These are phyloP conservation scores for Anguilla megastoma DNA, from an alignment of 2,797 vertebrate genomes.

Conservation along the genomic window DNA sequence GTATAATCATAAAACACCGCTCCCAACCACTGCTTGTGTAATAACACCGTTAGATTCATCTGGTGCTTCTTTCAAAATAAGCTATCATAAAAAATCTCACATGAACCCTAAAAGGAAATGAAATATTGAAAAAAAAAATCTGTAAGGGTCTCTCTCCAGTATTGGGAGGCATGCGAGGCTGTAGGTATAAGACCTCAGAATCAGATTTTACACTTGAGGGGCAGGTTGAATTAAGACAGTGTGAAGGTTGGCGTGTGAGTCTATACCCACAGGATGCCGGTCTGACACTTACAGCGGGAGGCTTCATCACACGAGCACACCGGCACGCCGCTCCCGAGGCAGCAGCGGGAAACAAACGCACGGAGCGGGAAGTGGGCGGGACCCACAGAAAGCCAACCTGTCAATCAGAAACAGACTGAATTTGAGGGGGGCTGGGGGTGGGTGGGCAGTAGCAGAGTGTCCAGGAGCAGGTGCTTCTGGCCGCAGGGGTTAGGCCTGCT, in stretches of 20 bases:
- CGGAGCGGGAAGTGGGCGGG: conserved; percentile 27
- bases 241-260: conserved; percentile 32
- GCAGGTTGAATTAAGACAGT: conserved; percentile 1
- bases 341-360: conserved; percentile 23
- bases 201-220: not conserved
- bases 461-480: conserved; percentile 43
- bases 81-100: conserved; percentile 26
- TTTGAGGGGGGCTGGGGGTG: conserved; percentile 36
- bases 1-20: conserved; percentile 42
- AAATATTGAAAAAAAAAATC: not conserved
- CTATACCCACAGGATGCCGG: conserved; percentile 34
- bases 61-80: conserved; percentile 7
- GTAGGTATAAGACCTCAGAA: not conserved
- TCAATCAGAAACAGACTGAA: conserved; percentile 22
- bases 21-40: not conserved
- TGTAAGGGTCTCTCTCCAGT: not conserved
- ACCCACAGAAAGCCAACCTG: conserved; percentile 40
- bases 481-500: conserved; percentile 41
- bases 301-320: conserved; percentile 33
- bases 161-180: not conserved
- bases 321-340: not conserved
- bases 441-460: conserved; percentile 44
- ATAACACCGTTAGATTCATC: conserved; percentile 33
- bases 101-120: not conserved
- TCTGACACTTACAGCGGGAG: conserved; percentile 40